Conservation (phyloP, 2,888 invertebrate genomes). For the Alviniconcha strummeri region DNA sequence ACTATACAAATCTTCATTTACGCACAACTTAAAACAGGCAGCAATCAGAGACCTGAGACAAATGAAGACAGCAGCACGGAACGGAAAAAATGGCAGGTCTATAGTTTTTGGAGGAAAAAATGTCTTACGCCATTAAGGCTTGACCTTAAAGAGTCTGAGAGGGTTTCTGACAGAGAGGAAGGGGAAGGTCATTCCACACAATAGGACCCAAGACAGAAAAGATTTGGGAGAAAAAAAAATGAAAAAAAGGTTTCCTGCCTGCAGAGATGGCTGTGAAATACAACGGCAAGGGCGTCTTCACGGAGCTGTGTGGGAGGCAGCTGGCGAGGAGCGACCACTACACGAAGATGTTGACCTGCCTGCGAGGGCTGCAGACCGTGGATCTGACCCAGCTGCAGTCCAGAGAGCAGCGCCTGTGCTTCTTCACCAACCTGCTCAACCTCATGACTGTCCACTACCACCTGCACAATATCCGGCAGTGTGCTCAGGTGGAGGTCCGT, state of each 20-base stretch:
- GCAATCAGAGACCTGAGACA: no score
- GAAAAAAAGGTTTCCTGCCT: neutral
- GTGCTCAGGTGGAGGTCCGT: conserved; percentile 23
- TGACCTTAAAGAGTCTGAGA: no score
- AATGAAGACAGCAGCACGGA: no score
- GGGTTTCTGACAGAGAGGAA: no score
- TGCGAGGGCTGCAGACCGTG: conserved; percentile 47
- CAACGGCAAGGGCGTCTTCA: conserved; percentile 61
- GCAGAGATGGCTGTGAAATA: conserved; percentile 44
- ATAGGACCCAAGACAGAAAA: no score
- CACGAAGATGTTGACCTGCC: conserved; percentile 47
- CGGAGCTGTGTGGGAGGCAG: conserved; percentile 52
- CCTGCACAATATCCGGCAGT: conserved; percentile 40
- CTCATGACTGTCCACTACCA: conserved; percentile 66
- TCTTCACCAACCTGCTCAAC: conserved; percentile 69
- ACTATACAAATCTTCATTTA: no score
- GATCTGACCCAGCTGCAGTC: conserved; percentile 57
- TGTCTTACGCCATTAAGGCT: no score
- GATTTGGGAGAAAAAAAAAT: no score
- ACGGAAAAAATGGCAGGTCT: no score
- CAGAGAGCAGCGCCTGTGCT: conserved; percentile 60
- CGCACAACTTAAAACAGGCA: no score
- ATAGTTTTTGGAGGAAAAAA: no score
- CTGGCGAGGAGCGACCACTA: conserved; percentile 51
- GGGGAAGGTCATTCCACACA: no score